Conservation (phyloP, 1,140 invertebrate species). For the Drosophila rufa region DNA sequence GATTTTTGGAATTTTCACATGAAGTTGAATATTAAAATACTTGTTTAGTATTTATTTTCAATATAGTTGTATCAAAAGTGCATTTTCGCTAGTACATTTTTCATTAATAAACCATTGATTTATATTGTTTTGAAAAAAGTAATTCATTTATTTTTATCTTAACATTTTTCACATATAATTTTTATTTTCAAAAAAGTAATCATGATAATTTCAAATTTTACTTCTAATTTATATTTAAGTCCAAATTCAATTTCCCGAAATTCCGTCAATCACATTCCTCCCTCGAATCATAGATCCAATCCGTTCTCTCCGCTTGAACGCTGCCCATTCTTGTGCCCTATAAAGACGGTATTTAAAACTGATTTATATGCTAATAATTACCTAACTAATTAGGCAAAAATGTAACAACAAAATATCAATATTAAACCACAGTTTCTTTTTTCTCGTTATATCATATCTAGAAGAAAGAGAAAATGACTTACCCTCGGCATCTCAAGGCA, state of each 20-base stretch:
- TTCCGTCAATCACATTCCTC: conserved; percentile 8
- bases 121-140: too few relatives aligned
- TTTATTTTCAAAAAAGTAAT: background rate
- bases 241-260: background rate
- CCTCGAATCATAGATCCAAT: conserved; percentile 58
- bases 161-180: too few relatives aligned
- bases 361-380: background rate
- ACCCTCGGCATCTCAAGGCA: conserved; percentile 53
- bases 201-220: background rate
- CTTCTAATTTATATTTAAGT: background rate
- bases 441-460: background rate
- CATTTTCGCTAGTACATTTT: too few relatives aligned
- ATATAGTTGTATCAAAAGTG: too few relatives aligned
- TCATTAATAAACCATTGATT: too few relatives aligned
- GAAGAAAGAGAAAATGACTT: background rate
- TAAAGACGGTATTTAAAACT: background rate
- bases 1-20: too few relatives aligned
- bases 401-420: background rate
- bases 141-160: too few relatives aligned
- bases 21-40: too few relatives aligned
- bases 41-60: too few relatives aligned
- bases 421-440: background rate
- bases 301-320: conserved; percentile 38
- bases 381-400: background rate
- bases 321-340: conserved; percentile 35